Percentiles rank a stretch among this genome's conserved stretches.
Evolutionary conservation across 2,797 vertebrate species (phyloP).

Genomic region (Spatula clypeata): DNA sequence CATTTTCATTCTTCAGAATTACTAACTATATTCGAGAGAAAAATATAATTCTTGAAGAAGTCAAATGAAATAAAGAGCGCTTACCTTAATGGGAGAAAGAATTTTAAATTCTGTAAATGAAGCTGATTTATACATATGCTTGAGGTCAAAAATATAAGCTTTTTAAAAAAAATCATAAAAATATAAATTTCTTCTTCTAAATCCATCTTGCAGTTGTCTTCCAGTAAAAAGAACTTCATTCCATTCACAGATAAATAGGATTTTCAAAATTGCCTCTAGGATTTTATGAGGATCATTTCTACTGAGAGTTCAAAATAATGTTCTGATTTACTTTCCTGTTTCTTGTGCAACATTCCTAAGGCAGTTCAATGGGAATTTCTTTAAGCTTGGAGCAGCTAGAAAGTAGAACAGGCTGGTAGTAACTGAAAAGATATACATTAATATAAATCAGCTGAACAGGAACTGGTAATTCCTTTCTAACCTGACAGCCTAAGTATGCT

Average conservation of each 20-base stretch:
- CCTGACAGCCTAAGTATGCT: not conserved
- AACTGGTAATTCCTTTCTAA: not conserved
- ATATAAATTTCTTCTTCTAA: not conserved
- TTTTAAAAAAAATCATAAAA: too few relatives aligned
- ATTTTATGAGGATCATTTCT: not conserved
- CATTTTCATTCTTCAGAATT: not conserved
- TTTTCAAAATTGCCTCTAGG: not conserved
- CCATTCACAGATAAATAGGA: not conserved
- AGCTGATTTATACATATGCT: rapidly evolving
- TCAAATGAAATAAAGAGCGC: not conserved
- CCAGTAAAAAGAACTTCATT: not conserved
- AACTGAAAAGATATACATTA: not conserved
- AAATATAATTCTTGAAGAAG: rapidly evolving
- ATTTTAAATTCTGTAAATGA: not conserved
- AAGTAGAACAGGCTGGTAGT: not conserved
- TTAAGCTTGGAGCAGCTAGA: not conserved
- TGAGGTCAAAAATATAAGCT: not conserved
- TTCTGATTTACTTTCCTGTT: not conserved
- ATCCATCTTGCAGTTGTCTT: not conserved
- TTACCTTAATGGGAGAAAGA: rapidly evolving
- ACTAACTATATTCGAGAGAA: not conserved
- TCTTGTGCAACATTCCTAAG: not conserved
- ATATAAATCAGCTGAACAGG: not conserved
- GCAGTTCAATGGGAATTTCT: not conserved
- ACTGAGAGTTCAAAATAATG: not conserved